A percentile compares a stretch with the other conserved stretches of the same genome.
Conservation (phyloP, 1,140 invertebrate genomes). For the Neodiprion pinetum region DNA sequence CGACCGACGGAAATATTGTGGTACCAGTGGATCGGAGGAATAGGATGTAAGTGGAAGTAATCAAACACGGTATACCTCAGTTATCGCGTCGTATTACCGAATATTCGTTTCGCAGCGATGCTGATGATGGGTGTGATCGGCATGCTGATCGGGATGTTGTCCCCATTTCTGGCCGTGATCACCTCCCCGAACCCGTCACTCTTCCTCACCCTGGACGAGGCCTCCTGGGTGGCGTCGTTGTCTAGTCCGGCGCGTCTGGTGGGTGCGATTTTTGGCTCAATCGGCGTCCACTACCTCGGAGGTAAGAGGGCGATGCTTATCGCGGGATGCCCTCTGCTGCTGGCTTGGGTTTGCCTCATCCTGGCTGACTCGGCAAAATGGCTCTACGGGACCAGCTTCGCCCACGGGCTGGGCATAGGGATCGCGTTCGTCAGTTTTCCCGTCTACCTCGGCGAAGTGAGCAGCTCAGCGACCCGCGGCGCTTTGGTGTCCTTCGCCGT, state of each 20-base stretch:
- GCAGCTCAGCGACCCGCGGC: constrained; percentile 70
- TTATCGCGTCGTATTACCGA: background rate
- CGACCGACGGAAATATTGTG: no score
- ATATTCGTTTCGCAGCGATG: constrained; percentile 41
- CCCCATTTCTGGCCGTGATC: constrained; percentile 65
- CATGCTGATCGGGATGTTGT: constrained; percentile 63
- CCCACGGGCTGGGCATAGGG: constrained; percentile 70
- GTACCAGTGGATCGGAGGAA: background rate
- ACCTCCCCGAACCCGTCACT: constrained; percentile 57
- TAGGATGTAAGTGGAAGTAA: background rate
- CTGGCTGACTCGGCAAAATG: constrained; percentile 58
- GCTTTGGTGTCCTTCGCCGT: constrained; percentile 67
- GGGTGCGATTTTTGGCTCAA: constrained; percentile 49
- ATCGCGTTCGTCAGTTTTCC: constrained; percentile 70
- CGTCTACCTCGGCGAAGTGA: constrained; percentile 72
- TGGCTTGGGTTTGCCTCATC: constrained; percentile 71
- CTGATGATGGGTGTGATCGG: constrained; percentile 50
- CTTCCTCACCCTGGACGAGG: constrained; percentile 64
- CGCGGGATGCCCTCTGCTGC: constrained; percentile 66
- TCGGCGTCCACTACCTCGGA: constrained; percentile 63
- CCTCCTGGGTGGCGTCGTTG: constrained; percentile 69
- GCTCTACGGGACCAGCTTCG: constrained; percentile 63
- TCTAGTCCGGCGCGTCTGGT: constrained; percentile 43
- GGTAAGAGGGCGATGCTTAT: constrained; percentile 70
- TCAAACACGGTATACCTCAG: background rate